Conservation (phyloP, 2,113 vertebrate species). For the Ctenomys sociabilis region DNA sequence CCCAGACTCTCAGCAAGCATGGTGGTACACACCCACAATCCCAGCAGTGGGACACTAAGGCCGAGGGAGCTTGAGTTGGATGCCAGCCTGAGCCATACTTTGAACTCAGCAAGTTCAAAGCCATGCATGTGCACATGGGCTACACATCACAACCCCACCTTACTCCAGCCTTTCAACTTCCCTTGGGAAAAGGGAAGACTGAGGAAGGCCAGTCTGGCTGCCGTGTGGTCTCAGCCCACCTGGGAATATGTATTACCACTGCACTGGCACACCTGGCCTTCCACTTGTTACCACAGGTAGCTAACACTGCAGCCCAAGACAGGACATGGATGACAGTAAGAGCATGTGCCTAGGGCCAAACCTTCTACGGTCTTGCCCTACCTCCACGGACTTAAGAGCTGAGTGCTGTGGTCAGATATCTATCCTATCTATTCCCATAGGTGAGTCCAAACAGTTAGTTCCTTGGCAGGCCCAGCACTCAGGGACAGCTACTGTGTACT, state of each 20-base stretch:
- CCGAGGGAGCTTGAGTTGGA: not conserved
- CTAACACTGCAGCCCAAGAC: fast-evolving
- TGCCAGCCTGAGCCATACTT: no score
- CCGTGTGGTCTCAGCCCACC: fast-evolving
- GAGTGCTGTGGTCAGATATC: fast-evolving
- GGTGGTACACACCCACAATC: not conserved
- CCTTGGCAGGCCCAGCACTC: not conserved
- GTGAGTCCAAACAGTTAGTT: not conserved
- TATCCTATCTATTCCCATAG: not conserved
- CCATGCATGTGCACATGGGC: not conserved
- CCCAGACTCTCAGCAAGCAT: not conserved
- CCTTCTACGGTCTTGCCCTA: not conserved
- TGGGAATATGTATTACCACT: not conserved
- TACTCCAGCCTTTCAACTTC: not conserved
- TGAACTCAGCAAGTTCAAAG: no score
- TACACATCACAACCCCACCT: not conserved
- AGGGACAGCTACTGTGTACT: not conserved
- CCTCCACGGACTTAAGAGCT: fast-evolving
- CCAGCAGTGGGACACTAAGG: not conserved
- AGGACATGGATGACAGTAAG: fast-evolving
- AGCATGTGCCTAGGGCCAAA: not conserved
- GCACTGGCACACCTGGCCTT: no score
- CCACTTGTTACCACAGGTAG: not conserved
- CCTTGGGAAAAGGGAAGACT: not conserved
- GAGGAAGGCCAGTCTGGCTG: fast-evolving